Evolutionary conservation across 2,113 vertebrate species (phyloP).

Genomic region (Lota lota): DNA sequence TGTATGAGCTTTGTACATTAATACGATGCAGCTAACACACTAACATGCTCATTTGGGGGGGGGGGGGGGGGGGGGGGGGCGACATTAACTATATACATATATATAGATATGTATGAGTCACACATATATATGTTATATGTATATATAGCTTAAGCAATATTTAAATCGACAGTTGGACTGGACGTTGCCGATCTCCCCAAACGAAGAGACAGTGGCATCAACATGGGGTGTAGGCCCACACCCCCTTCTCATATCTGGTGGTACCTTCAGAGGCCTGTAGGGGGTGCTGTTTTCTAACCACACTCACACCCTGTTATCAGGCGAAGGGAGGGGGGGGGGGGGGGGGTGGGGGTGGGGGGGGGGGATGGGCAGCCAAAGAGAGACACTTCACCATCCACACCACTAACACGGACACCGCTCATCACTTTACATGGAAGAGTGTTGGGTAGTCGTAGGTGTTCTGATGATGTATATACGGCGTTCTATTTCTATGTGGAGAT

Average conservation of each 20-base stretch:
- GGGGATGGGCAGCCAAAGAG: conserved; percentile 65
- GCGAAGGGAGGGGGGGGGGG: neutral
- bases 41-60: conserved; percentile 55
- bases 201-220: conserved; percentile 59
- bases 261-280: conserved; percentile 56
- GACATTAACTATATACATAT: too few species aligned
- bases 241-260: conserved; percentile 43
- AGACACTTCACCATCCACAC: conserved; percentile 61
- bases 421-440: conserved; percentile 9
- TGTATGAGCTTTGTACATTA: conserved; percentile 45
- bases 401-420: conserved; percentile 48
- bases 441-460: too few species aligned
- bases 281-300: conserved; percentile 24
- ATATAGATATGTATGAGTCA: too few species aligned
- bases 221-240: conserved; percentile 52
- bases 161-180: conserved; percentile 27
- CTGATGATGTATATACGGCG: too few species aligned
- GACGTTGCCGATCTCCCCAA: conserved; percentile 49
- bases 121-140: too few species aligned
- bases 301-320: conserved; percentile 40
- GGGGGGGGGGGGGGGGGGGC: conserved; percentile 3
- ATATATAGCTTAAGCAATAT: neutral
- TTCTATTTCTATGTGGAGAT: conserved; percentile 12
- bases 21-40: conserved; percentile 48
- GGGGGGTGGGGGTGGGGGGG: conserved; percentile 67